Conservation (phyloP, 2,797 vertebrate species). For the Poeciliopsis presidionis region DNA sequence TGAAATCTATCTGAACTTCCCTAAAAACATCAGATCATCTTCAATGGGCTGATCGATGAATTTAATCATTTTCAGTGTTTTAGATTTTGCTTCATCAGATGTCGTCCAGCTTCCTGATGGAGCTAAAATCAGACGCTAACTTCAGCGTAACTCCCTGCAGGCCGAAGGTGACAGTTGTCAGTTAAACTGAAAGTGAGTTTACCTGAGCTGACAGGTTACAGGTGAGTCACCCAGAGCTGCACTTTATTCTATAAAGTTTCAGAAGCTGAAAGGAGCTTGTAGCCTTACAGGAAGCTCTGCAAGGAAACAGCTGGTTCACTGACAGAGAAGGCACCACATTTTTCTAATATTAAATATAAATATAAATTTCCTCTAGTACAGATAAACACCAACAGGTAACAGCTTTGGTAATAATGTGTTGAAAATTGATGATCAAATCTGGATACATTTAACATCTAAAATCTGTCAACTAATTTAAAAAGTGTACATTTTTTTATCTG, state of each 20-base stretch:
- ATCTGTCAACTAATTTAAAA: not conserved
- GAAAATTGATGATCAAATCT: not conserved
- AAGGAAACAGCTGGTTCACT: not conserved
- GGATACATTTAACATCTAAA: not conserved
- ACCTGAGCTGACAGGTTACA: not conserved
- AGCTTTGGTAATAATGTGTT: not conserved
- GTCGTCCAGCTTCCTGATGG: not conserved
- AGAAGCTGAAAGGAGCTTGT: not conserved
- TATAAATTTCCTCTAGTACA: not conserved
- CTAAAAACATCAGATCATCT: not conserved
- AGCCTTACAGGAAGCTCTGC: not conserved
- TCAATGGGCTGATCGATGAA: not conserved
- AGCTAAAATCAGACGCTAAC: not conserved
- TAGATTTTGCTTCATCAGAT: not conserved
- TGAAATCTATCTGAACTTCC: not conserved
- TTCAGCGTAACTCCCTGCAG: not conserved
- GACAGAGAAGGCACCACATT: too few species aligned
- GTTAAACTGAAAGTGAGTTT: constrained; percentile 25
- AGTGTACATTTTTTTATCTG: too few species aligned
- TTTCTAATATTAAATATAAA: not conserved
- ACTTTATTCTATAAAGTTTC: not conserved
- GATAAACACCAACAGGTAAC: not conserved
- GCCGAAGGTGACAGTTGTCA: not conserved
- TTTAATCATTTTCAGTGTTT: too few species aligned
- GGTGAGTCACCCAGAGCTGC: constrained; percentile 1